Evolutionary conservation across 1,140 invertebrate species (phyloP).

Genomic region (Drosophila obscura): DNA sequence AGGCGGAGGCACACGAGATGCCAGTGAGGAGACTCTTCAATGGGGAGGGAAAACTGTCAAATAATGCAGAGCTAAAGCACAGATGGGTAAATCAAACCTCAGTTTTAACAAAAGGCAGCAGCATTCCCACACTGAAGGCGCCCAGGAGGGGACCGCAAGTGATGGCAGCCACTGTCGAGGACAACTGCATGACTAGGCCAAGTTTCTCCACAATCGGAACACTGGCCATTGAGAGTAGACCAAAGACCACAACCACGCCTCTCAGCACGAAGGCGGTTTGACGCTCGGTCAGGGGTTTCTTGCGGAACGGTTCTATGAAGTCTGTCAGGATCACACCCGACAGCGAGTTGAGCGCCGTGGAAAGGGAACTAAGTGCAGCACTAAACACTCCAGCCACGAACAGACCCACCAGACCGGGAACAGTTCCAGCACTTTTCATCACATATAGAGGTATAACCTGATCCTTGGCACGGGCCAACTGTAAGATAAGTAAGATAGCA

Average conservation of each 20-base stretch:
- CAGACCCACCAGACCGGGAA: constrained; percentile 90
- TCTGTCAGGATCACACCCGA: constrained; percentile 91
- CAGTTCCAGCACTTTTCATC: constrained; percentile 86
- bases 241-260: constrained; percentile 86
- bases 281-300: constrained; percentile 86
- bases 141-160: constrained; percentile 93
- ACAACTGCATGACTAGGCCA: constrained; percentile 90
- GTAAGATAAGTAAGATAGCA: neutral
- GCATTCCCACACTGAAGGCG: constrained; percentile 93
- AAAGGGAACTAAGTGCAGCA: constrained; percentile 90
- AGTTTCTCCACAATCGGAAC: constrained; percentile 89
- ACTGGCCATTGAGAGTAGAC: constrained; percentile 87
- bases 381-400: constrained; percentile 91
- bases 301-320: constrained; percentile 89
- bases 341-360: constrained; percentile 91
- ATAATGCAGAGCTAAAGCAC: too few relatives aligned
- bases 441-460: constrained; percentile 89
- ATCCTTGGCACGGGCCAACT: constrained; percentile 86
- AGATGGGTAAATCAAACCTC: constrained; percentile 76
- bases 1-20: constrained; percentile 35
- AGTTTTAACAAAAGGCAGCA: constrained; percentile 91
- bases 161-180: constrained; percentile 90
- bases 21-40: constrained; percentile 61
- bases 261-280: constrained; percentile 87
- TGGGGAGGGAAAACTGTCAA: neutral